Percentiles rank a stretch among this genome's conserved stretches.
These are phyloP conservation scores for Dione vanillae DNA, from an alignment of 2,888 invertebrate genomes.

Conservation along the genomic window DNA sequence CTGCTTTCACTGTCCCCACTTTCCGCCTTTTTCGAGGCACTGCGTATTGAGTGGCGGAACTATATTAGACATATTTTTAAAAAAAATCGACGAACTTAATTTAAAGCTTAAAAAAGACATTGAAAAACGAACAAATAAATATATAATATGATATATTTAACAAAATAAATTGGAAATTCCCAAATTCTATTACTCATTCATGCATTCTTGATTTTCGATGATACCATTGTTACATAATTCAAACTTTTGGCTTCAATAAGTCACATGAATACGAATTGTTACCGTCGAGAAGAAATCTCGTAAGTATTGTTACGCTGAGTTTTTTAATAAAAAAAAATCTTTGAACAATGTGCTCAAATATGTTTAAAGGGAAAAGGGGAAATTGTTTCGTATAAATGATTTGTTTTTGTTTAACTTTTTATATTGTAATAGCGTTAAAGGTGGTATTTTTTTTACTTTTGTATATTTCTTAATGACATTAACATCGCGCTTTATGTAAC, in stretches of 20 bases:
- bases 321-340: conserved; percentile 5
- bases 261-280: conserved; percentile 24
- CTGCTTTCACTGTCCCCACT: no score
- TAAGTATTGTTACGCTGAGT: neutral
- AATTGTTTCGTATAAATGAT: neutral
- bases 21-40: no score
- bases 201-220: conserved; percentile 16
- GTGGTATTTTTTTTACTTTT: neutral
- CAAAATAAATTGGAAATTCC: neutral
- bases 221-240: conserved; percentile 21
- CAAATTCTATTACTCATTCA: neutral
- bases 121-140: neutral
- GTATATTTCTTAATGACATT: no score
- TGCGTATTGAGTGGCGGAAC: no score
- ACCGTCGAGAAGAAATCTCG: neutral
- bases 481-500: no score
- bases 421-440: neutral
- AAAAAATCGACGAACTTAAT: no score
- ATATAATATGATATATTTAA: neutral
- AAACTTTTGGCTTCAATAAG: neutral
- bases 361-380: neutral
- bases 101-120: no score
- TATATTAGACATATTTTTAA: no score
- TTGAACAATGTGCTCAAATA: conserved; percentile 7
- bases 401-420: neutral